These are phyloP conservation scores for Leucania comma DNA, from an alignment of 2,888 invertebrate species.

Conservation along the genomic window DNA sequence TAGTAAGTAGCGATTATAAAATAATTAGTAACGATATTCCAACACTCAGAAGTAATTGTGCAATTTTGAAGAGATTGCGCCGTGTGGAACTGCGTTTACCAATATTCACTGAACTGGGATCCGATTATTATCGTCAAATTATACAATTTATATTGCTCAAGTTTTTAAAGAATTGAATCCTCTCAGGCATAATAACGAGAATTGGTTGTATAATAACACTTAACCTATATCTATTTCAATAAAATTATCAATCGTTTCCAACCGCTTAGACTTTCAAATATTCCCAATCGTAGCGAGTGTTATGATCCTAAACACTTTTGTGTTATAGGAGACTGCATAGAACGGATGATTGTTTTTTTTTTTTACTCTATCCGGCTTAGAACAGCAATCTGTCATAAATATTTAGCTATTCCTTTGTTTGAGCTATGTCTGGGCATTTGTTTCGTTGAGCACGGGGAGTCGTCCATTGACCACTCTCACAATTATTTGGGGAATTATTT, in stretches of 20 bases:
- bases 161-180: conserved; percentile 29
- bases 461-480: too few species aligned
- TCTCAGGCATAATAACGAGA: conserved; percentile 7
- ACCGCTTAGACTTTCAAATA: conserved; percentile 38
- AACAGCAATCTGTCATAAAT: too few species aligned
- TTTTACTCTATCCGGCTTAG: too few species aligned
- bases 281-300: conserved; percentile 21
- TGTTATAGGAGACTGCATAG: conserved; percentile 60
- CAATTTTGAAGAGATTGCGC: conserved; percentile 17
- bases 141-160: conserved; percentile 6
- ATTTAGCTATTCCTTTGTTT: too few species aligned
- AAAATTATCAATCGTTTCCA: conserved; percentile 47
- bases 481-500: too few species aligned
- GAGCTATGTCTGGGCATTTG: too few species aligned
- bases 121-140: conserved; percentile 26
- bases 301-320: conserved; percentile 43
- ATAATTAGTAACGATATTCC: neutral
- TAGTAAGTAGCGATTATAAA: neutral
- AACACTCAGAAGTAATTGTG: neutral
- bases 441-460: too few species aligned
- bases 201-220: conserved; percentile 28
- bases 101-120: conserved; percentile 19
- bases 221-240: conserved; percentile 27
- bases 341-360: conserved; percentile 72
- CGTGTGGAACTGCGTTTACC: neutral